These are phyloP conservation scores for Fukomys damarensis DNA, from an alignment of 2,113 vertebrate genomes.

Conservation along the genomic window DNA sequence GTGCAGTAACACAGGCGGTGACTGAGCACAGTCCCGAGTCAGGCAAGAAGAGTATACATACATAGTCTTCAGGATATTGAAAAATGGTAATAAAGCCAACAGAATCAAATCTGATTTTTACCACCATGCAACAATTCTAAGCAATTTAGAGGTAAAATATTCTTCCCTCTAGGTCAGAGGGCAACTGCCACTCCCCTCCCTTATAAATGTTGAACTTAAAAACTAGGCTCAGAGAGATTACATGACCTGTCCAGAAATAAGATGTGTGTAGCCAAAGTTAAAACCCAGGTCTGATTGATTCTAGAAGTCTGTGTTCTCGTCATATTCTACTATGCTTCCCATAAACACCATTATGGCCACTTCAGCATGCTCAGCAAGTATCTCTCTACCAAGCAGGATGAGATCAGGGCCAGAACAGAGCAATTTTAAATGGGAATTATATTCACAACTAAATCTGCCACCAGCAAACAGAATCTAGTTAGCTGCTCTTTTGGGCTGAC, in stretches of 20 bases:
- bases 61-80: neutral
- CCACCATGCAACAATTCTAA: neutral
- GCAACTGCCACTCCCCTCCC: neutral
- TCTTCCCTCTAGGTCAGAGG: neutral
- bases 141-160: neutral
- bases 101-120: neutral
- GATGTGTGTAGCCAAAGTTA: neutral
- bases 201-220: neutral
- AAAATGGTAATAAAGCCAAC: neutral
- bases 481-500: neutral
- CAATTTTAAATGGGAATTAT: neutral
- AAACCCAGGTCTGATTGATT: neutral
- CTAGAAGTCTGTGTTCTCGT: neutral
- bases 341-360: neutral
- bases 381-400: neutral
- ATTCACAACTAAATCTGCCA: neutral
- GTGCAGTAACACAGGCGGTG: neutral
- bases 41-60: fast-evolving
- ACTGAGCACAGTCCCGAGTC: no score
- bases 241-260: neutral
- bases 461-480: neutral
- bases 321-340: neutral
- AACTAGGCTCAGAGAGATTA: neutral
- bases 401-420: neutral
- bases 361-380: neutral